Conservation (phyloP, 1,140 invertebrate species). For the Zeugodacus cucurbitae region DNA sequence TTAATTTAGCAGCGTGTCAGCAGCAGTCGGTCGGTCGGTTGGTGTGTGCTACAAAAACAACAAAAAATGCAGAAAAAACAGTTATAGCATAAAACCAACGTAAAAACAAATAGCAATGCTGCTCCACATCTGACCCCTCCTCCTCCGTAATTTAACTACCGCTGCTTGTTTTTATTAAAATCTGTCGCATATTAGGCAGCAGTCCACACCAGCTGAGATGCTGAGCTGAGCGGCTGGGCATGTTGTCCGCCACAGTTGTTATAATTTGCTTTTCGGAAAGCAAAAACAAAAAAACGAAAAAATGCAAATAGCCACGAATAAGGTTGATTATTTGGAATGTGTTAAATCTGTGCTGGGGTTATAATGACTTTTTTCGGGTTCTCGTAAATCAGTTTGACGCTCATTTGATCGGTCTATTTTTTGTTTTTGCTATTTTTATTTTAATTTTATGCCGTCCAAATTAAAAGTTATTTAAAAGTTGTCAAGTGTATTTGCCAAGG, state of each 20-base stretch:
- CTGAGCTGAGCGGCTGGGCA: too few species aligned
- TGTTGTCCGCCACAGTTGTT: neutral
- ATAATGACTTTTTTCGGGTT: neutral
- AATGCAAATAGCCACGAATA: neutral
- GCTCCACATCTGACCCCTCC: neutral
- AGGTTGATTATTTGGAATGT: neutral
- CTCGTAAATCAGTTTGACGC: neutral
- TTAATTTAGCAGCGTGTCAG: constrained; percentile 30
- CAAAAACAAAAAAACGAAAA: neutral
- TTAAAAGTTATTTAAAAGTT: constrained; percentile 11
- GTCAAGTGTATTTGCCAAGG: neutral
- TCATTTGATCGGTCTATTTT: neutral
- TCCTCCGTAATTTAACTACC: neutral
- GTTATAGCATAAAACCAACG: neutral
- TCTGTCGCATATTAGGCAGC: neutral
- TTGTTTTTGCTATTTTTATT: neutral
- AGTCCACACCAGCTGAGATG: neutral
- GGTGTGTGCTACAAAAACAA: neutral
- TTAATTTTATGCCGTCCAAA: neutral
- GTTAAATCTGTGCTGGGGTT: neutral
- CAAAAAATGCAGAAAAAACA: neutral
- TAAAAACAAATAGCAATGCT: neutral
- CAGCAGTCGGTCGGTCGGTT: neutral
- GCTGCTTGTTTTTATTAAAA: neutral
- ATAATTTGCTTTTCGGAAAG: neutral